Evolutionary conservation across 2,797 vertebrate species (phyloP).

Genomic region (Aphelocoma californica): DNA sequence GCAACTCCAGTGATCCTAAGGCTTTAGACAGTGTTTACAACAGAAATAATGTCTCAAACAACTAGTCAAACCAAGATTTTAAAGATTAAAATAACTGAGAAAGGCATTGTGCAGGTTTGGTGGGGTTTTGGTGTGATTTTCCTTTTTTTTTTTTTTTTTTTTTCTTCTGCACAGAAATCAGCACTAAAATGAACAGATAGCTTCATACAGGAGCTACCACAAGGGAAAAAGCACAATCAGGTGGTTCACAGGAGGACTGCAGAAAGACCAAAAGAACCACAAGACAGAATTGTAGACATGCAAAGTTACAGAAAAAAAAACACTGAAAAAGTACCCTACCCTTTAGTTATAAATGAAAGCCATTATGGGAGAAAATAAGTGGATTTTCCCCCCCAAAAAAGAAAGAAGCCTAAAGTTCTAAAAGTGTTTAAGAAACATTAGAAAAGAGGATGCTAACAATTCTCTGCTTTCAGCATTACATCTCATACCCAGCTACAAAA

Average conservation of each 20-base stretch:
- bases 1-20: background rate
- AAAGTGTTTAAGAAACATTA: background rate
- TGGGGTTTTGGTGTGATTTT: background rate
- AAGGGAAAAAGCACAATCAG: background rate
- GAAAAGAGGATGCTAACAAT: background rate
- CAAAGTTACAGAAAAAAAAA: background rate
- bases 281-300: background rate
- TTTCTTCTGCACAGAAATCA: background rate
- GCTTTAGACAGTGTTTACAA: background rate
- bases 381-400: background rate
- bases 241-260: background rate
- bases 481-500: background rate
- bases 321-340: background rate
- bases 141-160: too few relatives aligned
- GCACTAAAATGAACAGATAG: background rate
- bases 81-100: background rate
- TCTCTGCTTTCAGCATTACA: background rate
- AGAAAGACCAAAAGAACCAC: background rate
- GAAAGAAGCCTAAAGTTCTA: background rate
- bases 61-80: background rate
- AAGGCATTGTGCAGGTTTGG: background rate
- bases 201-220: background rate
- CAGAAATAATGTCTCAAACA: background rate
- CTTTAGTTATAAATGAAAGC: background rate
- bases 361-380: background rate